Percentiles rank a stretch among this genome's conserved stretches.
These are phyloP conservation scores for Puffinus mauretanicus DNA, from an alignment of 2,113 vertebrate genomes.

Conservation along the genomic window DNA sequence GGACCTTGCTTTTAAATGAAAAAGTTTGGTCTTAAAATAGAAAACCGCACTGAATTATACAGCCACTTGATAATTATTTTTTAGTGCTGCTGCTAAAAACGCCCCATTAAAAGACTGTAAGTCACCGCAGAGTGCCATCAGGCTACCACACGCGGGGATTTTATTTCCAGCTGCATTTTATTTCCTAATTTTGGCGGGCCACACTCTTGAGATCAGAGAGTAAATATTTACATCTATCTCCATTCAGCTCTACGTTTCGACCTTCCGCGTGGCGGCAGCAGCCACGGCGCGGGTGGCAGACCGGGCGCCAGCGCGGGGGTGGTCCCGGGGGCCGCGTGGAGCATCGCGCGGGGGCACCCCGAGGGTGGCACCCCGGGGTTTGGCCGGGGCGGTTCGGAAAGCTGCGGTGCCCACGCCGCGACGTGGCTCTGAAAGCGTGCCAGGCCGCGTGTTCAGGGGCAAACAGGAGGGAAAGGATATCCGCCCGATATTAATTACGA, in stretches of 20 bases:
- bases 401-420: neutral
- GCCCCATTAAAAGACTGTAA: neutral
- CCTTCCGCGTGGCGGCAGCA: neutral
- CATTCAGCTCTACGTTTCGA: neutral
- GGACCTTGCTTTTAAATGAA: neutral
- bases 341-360: rapidly evolving
- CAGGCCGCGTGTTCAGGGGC: neutral
- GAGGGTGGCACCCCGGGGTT: neutral
- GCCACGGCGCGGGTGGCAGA: neutral
- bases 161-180: conserved; percentile 7
- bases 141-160: neutral
- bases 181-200: neutral
- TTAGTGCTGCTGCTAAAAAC: conserved; percentile 36
- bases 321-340: rapidly evolving
- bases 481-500: conserved; percentile 32
- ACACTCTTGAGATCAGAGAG: neutral
- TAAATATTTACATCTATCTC: neutral
- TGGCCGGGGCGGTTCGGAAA: neutral
- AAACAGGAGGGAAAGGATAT: conserved; percentile 1
- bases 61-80: neutral
- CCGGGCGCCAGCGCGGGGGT: neutral
- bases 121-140: neutral
- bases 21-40: neutral
- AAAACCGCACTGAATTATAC: neutral
- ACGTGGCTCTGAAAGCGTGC: neutral